Conservation (phyloP, 2,113 vertebrate species). For the Malurus elegans region DNA sequence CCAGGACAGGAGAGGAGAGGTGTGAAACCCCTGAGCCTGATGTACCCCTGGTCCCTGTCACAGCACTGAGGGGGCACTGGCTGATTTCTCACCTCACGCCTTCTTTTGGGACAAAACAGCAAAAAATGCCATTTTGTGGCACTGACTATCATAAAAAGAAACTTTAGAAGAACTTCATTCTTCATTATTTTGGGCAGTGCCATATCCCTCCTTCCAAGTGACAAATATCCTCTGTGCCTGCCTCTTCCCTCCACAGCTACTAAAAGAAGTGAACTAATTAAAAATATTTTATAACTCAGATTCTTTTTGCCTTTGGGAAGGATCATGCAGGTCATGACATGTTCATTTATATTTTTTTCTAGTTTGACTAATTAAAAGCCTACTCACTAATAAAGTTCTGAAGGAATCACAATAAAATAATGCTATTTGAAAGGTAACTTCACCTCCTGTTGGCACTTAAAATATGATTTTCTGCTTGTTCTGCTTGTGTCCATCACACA, state of each 20-base stretch:
- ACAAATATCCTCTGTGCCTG: neutral
- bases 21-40: neutral
- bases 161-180: too few species aligned
- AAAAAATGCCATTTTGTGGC: neutral
- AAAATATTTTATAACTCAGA: neutral
- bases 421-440: neutral
- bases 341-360: neutral
- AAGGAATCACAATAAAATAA: neutral
- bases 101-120: rapidly evolving
- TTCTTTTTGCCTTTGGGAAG: neutral
- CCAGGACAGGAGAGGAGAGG: rapidly evolving
- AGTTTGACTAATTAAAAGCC: neutral
- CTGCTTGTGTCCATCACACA: neutral
- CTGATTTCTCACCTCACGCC: neutral
- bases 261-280: neutral
- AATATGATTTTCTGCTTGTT: neutral
- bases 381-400: neutral
- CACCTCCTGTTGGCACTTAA: neutral
- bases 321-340: neutral
- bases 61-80: rapidly evolving
- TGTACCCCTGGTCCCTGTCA: neutral
- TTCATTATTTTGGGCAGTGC: neutral
- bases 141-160: neutral
- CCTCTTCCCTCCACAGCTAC: too few species aligned
- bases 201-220: neutral